phyloP scores from a whole-genome alignment of 2,113 vertebrate genomes.

The Lates calcarifer region DNA sequence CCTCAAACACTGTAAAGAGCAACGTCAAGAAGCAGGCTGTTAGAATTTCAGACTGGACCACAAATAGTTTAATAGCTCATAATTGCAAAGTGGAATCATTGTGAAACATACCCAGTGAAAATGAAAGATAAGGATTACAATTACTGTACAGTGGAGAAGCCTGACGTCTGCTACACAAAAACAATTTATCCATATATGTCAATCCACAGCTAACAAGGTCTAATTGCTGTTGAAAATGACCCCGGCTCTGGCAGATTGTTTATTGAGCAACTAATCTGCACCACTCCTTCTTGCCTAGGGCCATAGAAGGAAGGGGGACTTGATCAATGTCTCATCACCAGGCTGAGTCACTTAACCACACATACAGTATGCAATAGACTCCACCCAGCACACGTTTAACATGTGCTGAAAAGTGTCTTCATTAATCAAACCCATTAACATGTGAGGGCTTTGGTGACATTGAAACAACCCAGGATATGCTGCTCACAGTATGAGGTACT shows the following conservation, averaged over 20 bases:
- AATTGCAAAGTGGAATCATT: slow-evolving; percentile 7
- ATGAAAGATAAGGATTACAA: slow-evolving; percentile 48
- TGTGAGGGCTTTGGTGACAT: slow-evolving; percentile 37
- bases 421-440: slow-evolving; percentile 65
- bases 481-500: slow-evolving; percentile 50
- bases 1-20: slow-evolving; percentile 6
- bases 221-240: slow-evolving; percentile 77
- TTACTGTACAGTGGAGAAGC: slow-evolving; percentile 41
- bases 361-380: slow-evolving; percentile 54
- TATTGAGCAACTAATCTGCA: slow-evolving; percentile 80
- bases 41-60: slow-evolving; percentile 8
- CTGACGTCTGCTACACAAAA: slow-evolving; percentile 29
- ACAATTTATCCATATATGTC: slow-evolving; percentile 45
- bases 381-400: slow-evolving; percentile 37
- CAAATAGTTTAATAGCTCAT: slow-evolving; percentile 33
- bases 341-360: slow-evolving; percentile 57
- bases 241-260: slow-evolving; percentile 70
- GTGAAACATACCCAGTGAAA: slow-evolving; percentile 16
- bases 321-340: slow-evolving; percentile 70
- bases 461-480: slow-evolving; percentile 51
- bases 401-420: slow-evolving; percentile 36
- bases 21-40: background rate
- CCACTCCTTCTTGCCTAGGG: slow-evolving; percentile 56
- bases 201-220: slow-evolving; percentile 45
- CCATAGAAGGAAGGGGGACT: slow-evolving; percentile 15